A percentile compares a stretch with the other conserved stretches of the same genome.
These are phyloP conservation scores for Zingel zingel DNA, from an alignment of 2,113 vertebrate species.

Conservation along the genomic window DNA sequence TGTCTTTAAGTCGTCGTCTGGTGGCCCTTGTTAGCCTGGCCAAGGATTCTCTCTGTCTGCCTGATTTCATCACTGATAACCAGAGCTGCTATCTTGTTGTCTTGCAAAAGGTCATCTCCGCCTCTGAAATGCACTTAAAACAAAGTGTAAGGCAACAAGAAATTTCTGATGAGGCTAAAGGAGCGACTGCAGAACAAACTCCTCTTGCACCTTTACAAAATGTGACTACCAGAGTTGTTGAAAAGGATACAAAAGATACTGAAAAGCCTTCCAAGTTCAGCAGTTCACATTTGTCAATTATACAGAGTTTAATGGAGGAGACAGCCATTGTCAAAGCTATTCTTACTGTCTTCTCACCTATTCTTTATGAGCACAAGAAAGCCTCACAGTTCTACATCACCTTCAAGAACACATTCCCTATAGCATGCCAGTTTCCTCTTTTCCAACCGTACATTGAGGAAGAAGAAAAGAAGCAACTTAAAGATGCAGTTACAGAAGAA, in stretches of 20 bases:
- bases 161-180: conserved; percentile 24
- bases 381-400: conserved; percentile 73
- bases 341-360: conserved; percentile 65
- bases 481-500: conserved; percentile 75
- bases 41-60: conserved; percentile 76
- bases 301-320: conserved; percentile 79
- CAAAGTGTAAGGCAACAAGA: conserved; percentile 21
- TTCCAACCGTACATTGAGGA: conserved; percentile 62
- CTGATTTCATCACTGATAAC: conserved; percentile 54
- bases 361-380: conserved; percentile 58
- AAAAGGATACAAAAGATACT: conserved; percentile 23
- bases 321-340: conserved; percentile 83
- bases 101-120: conserved; percentile 79
- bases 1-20: conserved; percentile 79
- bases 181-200: not conserved
- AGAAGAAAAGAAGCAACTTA: conserved; percentile 57
- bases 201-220: not conserved
- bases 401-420: conserved; percentile 84
- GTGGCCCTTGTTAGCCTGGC: conserved; percentile 82
- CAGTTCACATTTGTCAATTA: conserved; percentile 33
- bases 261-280: not conserved
- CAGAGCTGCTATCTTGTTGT: conserved; percentile 75
- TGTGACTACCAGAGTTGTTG: not conserved
- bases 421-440: conserved; percentile 50
- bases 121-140: conserved; percentile 68